These are phyloP conservation scores for Conistra vaccinii DNA, from an alignment of 2,888 invertebrate genomes.

Conservation along the genomic window DNA sequence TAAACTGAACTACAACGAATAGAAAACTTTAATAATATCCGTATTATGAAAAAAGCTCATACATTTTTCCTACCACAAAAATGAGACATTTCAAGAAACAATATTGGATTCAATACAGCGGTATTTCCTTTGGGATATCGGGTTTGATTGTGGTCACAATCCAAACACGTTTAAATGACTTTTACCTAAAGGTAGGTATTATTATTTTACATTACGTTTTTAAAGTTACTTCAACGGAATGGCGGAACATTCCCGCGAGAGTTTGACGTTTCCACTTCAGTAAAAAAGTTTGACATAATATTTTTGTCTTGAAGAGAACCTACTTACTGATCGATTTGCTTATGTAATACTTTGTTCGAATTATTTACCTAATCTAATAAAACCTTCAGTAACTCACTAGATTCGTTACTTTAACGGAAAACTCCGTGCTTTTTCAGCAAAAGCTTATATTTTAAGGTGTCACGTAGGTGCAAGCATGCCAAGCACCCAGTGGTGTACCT, in stretches of 20 bases:
- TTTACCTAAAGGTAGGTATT: conserved; percentile 19
- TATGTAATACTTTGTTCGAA: not conserved
- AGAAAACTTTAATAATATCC: not conserved
- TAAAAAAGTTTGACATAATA: conserved; percentile 11
- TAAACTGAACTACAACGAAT: not conserved
- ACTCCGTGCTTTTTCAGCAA: not conserved
- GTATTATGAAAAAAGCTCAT: not conserved
- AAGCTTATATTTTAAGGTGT: too few relatives aligned
- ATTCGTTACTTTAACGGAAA: not conserved
- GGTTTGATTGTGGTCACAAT: conserved; percentile 65
- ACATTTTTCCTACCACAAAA: conserved; percentile 10
- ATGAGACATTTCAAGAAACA: conserved; percentile 45
- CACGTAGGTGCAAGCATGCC: too few relatives aligned
- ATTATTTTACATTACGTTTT: conserved; percentile 56
- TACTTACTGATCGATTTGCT: not conserved
- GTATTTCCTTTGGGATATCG: conserved; percentile 73
- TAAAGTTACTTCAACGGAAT: conserved; percentile 26
- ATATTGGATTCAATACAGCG: conserved; percentile 71
- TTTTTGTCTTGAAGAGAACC: conserved; percentile 10
- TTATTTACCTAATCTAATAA: not conserved
- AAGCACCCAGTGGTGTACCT: too few relatives aligned
- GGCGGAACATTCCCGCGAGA: conserved; percentile 28
- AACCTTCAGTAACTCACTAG: too few relatives aligned
- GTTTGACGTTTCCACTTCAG: conserved; percentile 6
- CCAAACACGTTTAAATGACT: conserved; percentile 68